These are phyloP conservation scores for Marmota monax DNA, from an alignment of 2,113 vertebrate genomes.

Conservation along the genomic window DNA sequence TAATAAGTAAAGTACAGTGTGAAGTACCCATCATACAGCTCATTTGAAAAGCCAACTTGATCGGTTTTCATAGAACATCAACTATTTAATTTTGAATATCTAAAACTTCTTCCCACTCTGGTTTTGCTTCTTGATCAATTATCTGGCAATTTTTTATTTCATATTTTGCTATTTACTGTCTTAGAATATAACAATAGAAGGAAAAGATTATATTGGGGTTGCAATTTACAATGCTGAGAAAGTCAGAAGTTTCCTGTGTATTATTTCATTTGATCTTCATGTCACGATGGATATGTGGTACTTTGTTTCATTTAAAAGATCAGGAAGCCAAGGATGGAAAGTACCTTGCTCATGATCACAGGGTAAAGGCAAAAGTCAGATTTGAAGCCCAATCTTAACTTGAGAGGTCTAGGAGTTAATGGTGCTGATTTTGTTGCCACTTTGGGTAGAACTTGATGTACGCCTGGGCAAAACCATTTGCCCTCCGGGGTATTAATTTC, in stretches of 20 bases:
- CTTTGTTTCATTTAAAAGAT: slow-evolving; percentile 13
- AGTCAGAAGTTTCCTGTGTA: not conserved
- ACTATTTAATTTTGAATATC: not conserved
- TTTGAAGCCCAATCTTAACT: not conserved
- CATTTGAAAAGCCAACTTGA: not conserved
- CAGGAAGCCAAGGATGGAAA: not conserved
- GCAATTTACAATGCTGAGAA: not conserved
- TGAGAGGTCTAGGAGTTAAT: not conserved
- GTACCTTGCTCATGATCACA: slow-evolving; percentile 28
- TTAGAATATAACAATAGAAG: not conserved
- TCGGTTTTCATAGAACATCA: not conserved
- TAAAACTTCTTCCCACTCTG: not conserved
- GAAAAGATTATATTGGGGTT: not conserved
- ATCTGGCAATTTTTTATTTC: not conserved
- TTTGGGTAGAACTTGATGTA: not conserved
- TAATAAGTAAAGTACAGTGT: not conserved
- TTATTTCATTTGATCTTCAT: not conserved
- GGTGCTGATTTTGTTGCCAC: not conserved
- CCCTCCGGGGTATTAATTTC: not conserved
- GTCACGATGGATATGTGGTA: not conserved
- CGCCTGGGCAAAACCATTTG: not conserved
- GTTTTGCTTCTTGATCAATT: not conserved
- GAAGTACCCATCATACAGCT: too few species aligned
- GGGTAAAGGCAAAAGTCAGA: slow-evolving; percentile 28
- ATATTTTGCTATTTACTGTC: not conserved